Evolutionary conservation across 2,888 invertebrate genomes (phyloP).

Genomic region (Blomia tropicalis): DNA sequence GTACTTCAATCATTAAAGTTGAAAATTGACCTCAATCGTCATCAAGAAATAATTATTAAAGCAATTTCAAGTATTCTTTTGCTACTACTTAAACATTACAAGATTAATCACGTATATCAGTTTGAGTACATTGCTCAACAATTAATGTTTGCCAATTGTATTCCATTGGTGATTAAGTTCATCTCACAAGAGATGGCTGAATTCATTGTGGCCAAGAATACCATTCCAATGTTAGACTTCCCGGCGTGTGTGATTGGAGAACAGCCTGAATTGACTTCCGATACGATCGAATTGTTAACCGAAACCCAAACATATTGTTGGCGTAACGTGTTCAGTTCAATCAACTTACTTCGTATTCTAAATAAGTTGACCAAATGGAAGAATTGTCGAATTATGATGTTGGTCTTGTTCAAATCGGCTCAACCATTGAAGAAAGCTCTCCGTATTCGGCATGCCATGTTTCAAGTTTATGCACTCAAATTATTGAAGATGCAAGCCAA

Average conservation of each 20-base stretch:
- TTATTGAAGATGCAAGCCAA: slow-evolving; percentile 98
- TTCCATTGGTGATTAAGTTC: slow-evolving; percentile 91
- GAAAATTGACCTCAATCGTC: slow-evolving; percentile 90
- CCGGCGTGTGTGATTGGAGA: slow-evolving; percentile 90
- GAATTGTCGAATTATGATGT: slow-evolving; percentile 97
- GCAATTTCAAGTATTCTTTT: slow-evolving; percentile 52
- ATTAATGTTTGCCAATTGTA: slow-evolving; percentile 95
- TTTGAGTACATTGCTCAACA: slow-evolving; percentile 99
- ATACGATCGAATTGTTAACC: slow-evolving; percentile 47
- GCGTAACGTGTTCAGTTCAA: slow-evolving; percentile 95
- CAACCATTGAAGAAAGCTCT: slow-evolving; percentile 90
- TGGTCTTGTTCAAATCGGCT: slow-evolving; percentile 97
- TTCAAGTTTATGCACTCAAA: slow-evolving; percentile 94
- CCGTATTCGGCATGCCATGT: slow-evolving; percentile 83
- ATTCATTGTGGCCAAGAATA: slow-evolving; percentile 78
- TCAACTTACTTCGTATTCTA: slow-evolving; percentile 82
- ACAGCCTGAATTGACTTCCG: slow-evolving; percentile 77
- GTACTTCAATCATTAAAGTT: slow-evolving; percentile 84
- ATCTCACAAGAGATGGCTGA: slow-evolving; percentile 93
- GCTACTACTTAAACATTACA: slow-evolving; percentile 86
- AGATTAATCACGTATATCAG: slow-evolving; percentile 91
- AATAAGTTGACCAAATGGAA: slow-evolving; percentile 99
- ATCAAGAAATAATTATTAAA: slow-evolving; percentile 83
- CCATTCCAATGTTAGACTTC: slow-evolving; percentile 80
- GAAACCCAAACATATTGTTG: slow-evolving; percentile 64